Base-by-base conservation (phyloP, 2,797 vertebrate genomes). In the Rhinogobio ventralis region DNA sequence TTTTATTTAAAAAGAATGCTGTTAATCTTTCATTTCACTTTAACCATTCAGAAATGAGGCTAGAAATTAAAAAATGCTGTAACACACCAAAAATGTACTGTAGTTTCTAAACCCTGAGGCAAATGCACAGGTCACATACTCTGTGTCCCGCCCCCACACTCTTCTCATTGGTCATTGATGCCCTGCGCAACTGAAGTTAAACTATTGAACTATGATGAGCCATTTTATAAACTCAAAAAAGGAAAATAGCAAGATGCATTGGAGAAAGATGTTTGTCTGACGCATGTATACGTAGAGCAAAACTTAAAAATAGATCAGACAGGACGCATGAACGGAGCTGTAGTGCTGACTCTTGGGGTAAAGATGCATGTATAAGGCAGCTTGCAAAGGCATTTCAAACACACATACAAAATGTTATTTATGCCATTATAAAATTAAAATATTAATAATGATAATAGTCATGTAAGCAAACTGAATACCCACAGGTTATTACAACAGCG, bases 151-250 rank as follows among this genome's bases (percentile, higher is more conserved):
- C 36, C n/a, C 36, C 23, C 75, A 19, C 75, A 60, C 55, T 45
- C n/a, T 28, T 60, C 75, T 78, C 53, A 78, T 78, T 78, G 75
- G 75, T 62, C 75, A 19, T 2, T 45, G 75, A 62, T 60, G 75
- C 55, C 75, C 75, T 60, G 15, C 36, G 2, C n/a, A 62, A 55
- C 49, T 30, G 55, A 51, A 75, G 28, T 10, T 75, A 15, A 55
- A 36, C 73, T 75, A 75, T 75, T 75, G 53, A 75, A 23, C 49
- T 51, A 36, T 13, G 75, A 42, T 39, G 17, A 17, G n/a, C 57
- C 53, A 78, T 42, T 46, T 78, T 64, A 39, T 19, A 28, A 60
- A 28, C 57, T 64, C 13, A 13, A 19, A 17, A 42, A 60, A 42
- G 57, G 9, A 78, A 78, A 78, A 19, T 0, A 1, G 10, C 76